These are phyloP conservation scores for Danaus chrysippus DNA, from an alignment of 2,888 invertebrate species.

Conservation along the genomic window DNA sequence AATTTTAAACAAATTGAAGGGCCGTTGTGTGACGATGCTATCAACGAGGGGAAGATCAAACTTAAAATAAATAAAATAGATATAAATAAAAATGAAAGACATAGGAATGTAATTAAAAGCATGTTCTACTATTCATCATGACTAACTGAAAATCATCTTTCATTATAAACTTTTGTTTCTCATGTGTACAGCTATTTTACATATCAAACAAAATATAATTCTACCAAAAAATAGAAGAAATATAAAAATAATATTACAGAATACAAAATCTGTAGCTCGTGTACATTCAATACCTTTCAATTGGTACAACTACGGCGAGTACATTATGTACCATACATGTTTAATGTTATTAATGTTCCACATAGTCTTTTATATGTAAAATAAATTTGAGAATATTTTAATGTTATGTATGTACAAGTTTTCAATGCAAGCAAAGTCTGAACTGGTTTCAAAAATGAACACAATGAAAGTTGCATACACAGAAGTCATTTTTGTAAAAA, in stretches of 20 bases:
- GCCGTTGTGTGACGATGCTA: no score
- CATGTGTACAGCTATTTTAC: slow-evolving; percentile 66
- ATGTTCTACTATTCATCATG: slow-evolving; percentile 67
- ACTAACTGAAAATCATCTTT: slow-evolving; percentile 64
- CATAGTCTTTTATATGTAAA: no score
- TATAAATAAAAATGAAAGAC: slow-evolving; percentile 51
- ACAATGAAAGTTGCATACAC: no score
- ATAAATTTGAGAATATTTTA: no score
- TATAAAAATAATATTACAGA: slow-evolving; percentile 9
- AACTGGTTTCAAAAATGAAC: no score
- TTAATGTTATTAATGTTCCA: no score
- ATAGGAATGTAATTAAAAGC: slow-evolving; percentile 60
- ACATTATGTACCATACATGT: no score
- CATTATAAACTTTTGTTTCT: slow-evolving; percentile 50
- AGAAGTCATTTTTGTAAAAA: background rate
- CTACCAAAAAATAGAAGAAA: slow-evolving; percentile 10
- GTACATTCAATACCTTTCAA: no score
- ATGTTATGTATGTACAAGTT: no score
- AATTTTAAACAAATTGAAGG: no score
- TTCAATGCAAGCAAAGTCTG: no score
- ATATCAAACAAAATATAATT: slow-evolving; percentile 39
- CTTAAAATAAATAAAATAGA: slow-evolving; percentile 13
- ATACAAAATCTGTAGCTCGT: background rate
- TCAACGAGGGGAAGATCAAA: background rate
- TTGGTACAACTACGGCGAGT: no score